phyloP scores from a whole-genome alignment of 2,888 invertebrate species.

The Pyralis farinalis region DNA sequence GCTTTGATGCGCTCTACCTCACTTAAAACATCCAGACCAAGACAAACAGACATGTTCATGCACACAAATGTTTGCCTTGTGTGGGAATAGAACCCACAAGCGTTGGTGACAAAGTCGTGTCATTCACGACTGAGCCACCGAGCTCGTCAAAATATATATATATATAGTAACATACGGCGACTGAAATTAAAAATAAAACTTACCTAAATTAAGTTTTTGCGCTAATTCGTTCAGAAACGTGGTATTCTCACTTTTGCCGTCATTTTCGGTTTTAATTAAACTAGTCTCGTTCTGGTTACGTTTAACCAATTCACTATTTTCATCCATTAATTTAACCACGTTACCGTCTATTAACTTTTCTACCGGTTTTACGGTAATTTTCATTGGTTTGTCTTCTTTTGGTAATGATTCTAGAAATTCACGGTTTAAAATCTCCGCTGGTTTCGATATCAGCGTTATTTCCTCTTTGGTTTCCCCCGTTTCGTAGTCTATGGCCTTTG shows the following conservation, averaged over 20 bases:
- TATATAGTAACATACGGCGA: too few species aligned
- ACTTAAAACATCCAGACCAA: too few species aligned
- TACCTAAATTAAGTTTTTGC: slow-evolving; percentile 43
- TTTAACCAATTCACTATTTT: slow-evolving; percentile 20
- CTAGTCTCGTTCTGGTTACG: slow-evolving; percentile 15
- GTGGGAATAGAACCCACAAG: too few species aligned
- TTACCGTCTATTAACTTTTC: slow-evolving; percentile 45
- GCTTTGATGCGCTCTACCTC: too few species aligned
- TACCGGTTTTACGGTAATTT: slow-evolving; percentile 57
- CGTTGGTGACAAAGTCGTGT: too few species aligned
- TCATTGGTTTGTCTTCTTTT: slow-evolving; percentile 41
- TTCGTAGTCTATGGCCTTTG: slow-evolving; percentile 30
- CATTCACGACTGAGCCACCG: too few species aligned
- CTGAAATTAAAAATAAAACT: too few species aligned
- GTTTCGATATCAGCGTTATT: slow-evolving; percentile 41
- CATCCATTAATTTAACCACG: slow-evolving; percentile 20
- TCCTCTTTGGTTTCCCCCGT: slow-evolving; percentile 44
- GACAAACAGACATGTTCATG: too few species aligned
- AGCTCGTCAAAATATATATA: too few species aligned
- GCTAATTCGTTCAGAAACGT: slow-evolving; percentile 33
- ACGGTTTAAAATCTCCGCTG: slow-evolving; percentile 58
- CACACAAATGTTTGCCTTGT: too few species aligned
- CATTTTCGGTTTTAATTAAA: slow-evolving; percentile 20
- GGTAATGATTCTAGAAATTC: slow-evolving; percentile 67
- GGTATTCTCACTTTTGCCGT: slow-evolving; percentile 14